These are phyloP conservation scores for Oncopodura yosiiana DNA, from an alignment of 1,140 invertebrate genomes.

Conservation along the genomic window DNA sequence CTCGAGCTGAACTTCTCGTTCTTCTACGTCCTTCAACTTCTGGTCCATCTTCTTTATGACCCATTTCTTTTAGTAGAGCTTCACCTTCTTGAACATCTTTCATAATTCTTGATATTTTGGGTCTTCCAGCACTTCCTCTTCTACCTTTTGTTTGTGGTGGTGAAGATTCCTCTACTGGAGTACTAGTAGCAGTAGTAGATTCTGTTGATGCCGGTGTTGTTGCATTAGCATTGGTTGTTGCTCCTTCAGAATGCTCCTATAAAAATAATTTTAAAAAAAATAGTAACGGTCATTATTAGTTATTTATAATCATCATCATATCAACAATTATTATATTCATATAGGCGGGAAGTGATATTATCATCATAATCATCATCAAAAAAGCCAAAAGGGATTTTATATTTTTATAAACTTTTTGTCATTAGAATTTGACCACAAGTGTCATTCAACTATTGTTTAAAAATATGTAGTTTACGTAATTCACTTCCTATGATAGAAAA, in stretches of 20 bases:
- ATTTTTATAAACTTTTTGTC: no score
- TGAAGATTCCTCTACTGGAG: background rate
- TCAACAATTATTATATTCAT: no score
- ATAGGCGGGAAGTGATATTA: no score
- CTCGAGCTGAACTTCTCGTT: slow-evolving; percentile 24
- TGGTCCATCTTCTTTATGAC: slow-evolving; percentile 20
- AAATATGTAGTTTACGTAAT: no score
- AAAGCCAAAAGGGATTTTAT: no score
- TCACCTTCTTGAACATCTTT: slow-evolving; percentile 34
- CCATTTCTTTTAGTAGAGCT: slow-evolving; percentile 34
- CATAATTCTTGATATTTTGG: slow-evolving; percentile 31
- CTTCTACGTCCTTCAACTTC: slow-evolving; percentile 25
- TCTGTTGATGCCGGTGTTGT: no score
- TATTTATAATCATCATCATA: background rate
- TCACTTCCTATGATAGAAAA: no score
- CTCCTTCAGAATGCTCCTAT: background rate
- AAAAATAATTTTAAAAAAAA: background rate
- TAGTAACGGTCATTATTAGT: background rate
- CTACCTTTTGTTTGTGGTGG: slow-evolving; percentile 11
- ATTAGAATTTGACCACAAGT: no score
- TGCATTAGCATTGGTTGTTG: no score
- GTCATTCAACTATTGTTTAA: no score
- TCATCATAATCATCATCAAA: no score
- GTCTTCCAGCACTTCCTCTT: slow-evolving; percentile 23
- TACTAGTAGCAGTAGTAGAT: no score